These are phyloP conservation scores for Tapirus indicus DNA, from an alignment of 2,797 vertebrate genomes.

Conservation along the genomic window DNA sequence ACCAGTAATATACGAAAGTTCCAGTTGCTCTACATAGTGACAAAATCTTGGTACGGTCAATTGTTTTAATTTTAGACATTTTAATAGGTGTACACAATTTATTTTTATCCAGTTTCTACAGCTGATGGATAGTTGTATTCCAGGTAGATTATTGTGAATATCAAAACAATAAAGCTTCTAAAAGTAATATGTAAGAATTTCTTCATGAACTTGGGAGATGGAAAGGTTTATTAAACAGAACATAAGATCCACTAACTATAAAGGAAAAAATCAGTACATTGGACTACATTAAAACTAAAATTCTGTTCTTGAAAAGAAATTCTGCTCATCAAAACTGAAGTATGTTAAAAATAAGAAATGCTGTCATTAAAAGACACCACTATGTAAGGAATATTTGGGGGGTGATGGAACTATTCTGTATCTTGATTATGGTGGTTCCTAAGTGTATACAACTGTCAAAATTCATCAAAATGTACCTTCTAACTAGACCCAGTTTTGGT, in stretches of 20 bases:
- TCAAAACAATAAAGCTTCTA: not conserved
- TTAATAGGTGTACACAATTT: not conserved
- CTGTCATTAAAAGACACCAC: not conserved
- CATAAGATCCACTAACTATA: not conserved
- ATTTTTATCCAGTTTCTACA: slow-evolving; percentile 8
- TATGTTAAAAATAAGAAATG: not conserved
- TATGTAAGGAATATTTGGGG: not conserved
- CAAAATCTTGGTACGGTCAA: not conserved
- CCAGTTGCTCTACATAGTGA: not conserved
- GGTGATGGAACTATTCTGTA: not conserved
- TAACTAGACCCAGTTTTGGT: not conserved
- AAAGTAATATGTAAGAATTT: not conserved
- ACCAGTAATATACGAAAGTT: not conserved
- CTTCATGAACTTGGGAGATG: not conserved
- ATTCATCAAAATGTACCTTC: not conserved
- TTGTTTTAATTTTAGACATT: not conserved
- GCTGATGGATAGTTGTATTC: not conserved
- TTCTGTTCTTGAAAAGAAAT: not conserved
- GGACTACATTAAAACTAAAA: not conserved
- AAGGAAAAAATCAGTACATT: not conserved
- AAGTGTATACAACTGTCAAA: not conserved
- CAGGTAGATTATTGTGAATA: not conserved
- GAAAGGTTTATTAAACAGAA: not conserved
- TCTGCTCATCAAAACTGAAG: not conserved
- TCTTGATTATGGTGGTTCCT: not conserved